Evolutionary conservation across 2,888 invertebrate species (phyloP), one percentile per base, ranked within the genome.

Genomic region (Chrysolina haemoptera): DNA sequence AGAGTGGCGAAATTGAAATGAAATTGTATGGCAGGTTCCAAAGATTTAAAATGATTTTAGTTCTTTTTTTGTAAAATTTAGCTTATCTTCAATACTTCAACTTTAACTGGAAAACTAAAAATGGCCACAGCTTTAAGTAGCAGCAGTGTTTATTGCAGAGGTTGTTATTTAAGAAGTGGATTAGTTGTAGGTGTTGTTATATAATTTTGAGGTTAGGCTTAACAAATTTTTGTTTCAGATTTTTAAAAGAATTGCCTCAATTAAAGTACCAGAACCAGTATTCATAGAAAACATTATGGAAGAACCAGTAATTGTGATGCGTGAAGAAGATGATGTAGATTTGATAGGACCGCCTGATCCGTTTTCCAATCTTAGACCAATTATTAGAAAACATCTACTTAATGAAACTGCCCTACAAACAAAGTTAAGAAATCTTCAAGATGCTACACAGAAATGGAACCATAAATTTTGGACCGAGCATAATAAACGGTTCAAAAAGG

Each of bases 401-500:
- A 89, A 92, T 81, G 96, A 97, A 88, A 93, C 93, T 0, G 78
- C 83, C 1, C 82, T 93, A 69, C 94, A 95, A 82, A 91, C 89
- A 79, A 87, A 88, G 78, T 92, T 94, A 81, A 90, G 96, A 75
- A 86, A 91, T 79, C 86, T 91, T 78, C 91, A 94, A 82, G 89
- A 91, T 77, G 92, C 92, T 75, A 93, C 94, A 0, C 95, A 95
- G 82, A 89, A 90, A 71, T 97, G 96, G 96, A 96, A 96, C 87
- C 93, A 96, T 78, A 89, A 90, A 48, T 97, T 96, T 88, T 97
- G 97, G 97, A 89, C 90, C 0, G 89, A 90, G 76, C 96, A 97
- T 82, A 97, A 97, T 84, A 90, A 90, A 27, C 91, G 90, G 71
- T 97, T 96, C 87, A 91, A 92, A 83, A 90, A 93, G 87, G 94